Evolutionary conservation across 1,140 invertebrate species (phyloP).

Genomic region (Linepithema humile): DNA sequence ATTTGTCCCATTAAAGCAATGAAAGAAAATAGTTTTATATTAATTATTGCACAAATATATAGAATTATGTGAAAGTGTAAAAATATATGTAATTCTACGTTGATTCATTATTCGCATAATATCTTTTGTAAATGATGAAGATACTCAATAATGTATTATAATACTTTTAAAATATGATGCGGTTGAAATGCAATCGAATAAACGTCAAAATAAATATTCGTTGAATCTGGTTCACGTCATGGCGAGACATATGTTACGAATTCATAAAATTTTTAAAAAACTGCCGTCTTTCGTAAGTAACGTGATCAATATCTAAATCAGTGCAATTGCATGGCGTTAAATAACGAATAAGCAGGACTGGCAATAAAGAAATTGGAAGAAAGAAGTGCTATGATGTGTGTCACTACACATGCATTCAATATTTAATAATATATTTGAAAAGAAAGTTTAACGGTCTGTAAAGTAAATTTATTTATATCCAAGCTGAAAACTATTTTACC

Average conservation of each 20-base stretch:
- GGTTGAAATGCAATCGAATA: constrained; percentile 12
- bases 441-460: not conserved
- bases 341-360: constrained; percentile 22
- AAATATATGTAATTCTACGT: too few relatives aligned
- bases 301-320: constrained; percentile 17
- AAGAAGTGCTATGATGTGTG: constrained; percentile 16
- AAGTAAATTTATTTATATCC: constrained; percentile 29
- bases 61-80: not conserved
- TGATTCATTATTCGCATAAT: too few relatives aligned
- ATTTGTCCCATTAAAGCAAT: not conserved
- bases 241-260: constrained; percentile 35
- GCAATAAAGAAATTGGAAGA: constrained; percentile 3
- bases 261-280: constrained; percentile 6
- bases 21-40: not conserved
- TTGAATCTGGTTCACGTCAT: constrained; percentile 7
- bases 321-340: constrained; percentile 4
- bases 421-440: constrained; percentile 35
- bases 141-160: constrained; percentile 1
- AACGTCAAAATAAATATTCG: constrained; percentile 35
- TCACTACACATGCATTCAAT: not conserved
- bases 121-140: not conserved
- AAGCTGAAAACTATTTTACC: not conserved
- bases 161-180: not conserved
- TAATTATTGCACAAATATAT: not conserved
- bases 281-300: not conserved